phyloP scores from a whole-genome alignment of 2,888 invertebrate genomes.

The Serrognathus titanus region DNA sequence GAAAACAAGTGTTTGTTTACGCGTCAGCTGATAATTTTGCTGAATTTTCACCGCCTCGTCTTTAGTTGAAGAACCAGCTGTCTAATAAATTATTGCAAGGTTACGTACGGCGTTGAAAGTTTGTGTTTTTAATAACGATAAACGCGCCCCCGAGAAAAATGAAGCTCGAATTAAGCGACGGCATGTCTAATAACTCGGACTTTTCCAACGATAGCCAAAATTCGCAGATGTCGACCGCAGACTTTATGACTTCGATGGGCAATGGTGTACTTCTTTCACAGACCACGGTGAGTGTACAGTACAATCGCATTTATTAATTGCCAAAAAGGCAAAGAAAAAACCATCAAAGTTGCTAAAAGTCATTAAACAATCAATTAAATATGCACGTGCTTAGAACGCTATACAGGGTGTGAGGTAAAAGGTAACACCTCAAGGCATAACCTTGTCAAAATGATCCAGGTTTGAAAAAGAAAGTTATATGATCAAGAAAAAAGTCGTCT shows the following conservation, averaged over 20 bases:
- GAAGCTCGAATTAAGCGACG: conserved; percentile 47
- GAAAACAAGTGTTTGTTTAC: conserved; percentile 29
- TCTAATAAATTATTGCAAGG: conserved; percentile 11
- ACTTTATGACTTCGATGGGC: conserved; percentile 42
- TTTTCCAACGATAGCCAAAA: conserved; percentile 48
- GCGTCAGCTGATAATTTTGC: conserved; percentile 9
- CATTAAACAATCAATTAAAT: too few species aligned
- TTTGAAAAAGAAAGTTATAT: too few species aligned
- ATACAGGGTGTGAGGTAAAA: too few species aligned
- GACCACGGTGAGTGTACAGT: conserved; percentile 39
- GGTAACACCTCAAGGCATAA: too few species aligned
- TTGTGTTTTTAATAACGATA: conserved; percentile 5
- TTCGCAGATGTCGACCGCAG: conserved; percentile 44
- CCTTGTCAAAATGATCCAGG: too few species aligned
- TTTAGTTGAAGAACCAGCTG: conserved; percentile 9
- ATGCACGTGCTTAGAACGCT: too few species aligned
- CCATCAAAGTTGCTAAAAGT: too few species aligned
- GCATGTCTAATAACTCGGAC: conserved; percentile 47
- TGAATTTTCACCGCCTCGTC: conserved; percentile 6
- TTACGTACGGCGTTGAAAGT: conserved; percentile 10
- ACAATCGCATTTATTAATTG: not conserved
- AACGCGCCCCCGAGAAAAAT: conserved; percentile 32
- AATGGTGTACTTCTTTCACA: conserved; percentile 38
- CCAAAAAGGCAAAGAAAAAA: too few species aligned
- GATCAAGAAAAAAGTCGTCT: too few species aligned